These are phyloP conservation scores for Potorous gilbertii DNA, from an alignment of 2,797 vertebrate species.

Conservation along the genomic window DNA sequence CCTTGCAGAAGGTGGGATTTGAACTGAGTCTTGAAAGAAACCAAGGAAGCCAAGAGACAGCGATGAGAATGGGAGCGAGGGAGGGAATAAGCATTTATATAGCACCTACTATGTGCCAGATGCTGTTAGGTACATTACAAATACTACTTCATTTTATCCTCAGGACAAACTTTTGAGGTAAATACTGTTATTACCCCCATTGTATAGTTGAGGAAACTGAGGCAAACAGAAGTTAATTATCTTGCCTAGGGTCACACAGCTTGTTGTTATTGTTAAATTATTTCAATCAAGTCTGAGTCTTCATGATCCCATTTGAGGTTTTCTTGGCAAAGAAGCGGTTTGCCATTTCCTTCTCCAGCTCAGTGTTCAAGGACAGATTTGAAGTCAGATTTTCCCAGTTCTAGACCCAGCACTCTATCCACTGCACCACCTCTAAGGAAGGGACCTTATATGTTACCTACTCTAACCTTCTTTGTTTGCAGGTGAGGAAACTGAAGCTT, in stretches of 20 bases:
- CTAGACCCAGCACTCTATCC: neutral
- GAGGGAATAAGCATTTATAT: neutral
- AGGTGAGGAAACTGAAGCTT: neutral
- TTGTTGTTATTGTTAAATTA: neutral
- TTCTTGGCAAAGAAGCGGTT: neutral
- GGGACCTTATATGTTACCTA: neutral
- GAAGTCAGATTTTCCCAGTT: neutral
- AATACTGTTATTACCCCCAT: neutral
- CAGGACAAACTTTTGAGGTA: neutral
- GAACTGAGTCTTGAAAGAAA: neutral
- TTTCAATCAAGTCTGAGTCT: neutral
- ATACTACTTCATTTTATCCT: neutral
- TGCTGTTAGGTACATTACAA: neutral
- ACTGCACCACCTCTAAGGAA: neutral
- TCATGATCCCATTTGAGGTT: neutral
- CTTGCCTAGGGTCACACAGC: neutral
- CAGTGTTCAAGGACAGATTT: neutral
- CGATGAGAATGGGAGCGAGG: neutral
- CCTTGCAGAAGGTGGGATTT: neutral
- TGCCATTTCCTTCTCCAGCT: neutral
- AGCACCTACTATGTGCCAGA: neutral
- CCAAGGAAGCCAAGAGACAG: neutral
- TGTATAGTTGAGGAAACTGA: neutral
- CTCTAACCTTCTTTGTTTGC: neutral
- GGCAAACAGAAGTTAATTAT: neutral